phyloP scores from a whole-genome alignment of 2,113 vertebrate genomes.

The Hippocampus abdominalis region DNA sequence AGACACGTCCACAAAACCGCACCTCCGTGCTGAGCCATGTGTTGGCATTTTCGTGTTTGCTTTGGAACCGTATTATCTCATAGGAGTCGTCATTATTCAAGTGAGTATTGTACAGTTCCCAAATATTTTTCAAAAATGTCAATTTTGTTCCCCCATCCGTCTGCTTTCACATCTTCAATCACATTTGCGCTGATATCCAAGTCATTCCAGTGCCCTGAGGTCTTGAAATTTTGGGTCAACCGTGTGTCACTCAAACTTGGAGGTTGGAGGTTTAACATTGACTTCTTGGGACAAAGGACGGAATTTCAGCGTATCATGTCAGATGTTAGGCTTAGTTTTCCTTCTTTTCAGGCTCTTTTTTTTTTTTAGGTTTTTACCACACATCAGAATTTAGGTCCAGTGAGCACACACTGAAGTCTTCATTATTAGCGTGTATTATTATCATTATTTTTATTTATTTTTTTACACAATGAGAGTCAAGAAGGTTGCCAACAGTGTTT shows the following conservation, averaged over 20 bases:
- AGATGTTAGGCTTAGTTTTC: not conserved
- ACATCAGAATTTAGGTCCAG: not conserved
- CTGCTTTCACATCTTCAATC: no score
- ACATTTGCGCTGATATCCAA: no score
- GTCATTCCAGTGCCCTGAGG: no score
- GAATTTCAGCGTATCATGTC: not conserved
- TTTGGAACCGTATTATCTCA: constrained; percentile 22
- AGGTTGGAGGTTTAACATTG: not conserved
- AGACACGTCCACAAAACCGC: constrained; percentile 13
- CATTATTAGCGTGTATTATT: no score
- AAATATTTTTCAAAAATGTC: not conserved
- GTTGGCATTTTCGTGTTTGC: constrained; percentile 6
- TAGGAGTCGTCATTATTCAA: constrained; percentile 18
- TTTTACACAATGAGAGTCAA: not conserved
- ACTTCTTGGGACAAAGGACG: not conserved
- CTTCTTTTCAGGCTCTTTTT: not conserved
- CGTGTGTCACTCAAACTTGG: not conserved
- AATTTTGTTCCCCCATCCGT: no score
- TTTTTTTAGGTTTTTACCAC: not conserved
- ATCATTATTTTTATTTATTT: not conserved
- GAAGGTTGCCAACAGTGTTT: not conserved
- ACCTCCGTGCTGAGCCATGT: not conserved
- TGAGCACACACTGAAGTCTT: not conserved
- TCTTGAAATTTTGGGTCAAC: not conserved
- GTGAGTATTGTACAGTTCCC: not conserved